Evolutionary conservation across 2,113 vertebrate species (phyloP), one percentile per base, ranked within the genome.

Genomic region (Pedetes capensis): DNA sequence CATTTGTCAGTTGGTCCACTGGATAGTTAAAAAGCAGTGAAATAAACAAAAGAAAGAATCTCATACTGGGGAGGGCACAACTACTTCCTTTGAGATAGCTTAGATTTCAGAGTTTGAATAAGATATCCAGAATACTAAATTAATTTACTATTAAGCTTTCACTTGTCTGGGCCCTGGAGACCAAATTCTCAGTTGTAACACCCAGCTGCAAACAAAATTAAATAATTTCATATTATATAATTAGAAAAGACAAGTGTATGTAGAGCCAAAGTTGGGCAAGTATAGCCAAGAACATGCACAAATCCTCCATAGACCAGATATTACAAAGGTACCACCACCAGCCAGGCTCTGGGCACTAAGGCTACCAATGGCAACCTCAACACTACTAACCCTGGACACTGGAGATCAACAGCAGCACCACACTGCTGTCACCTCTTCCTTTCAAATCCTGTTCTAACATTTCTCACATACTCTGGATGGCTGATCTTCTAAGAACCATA

Each of bases 361-460:
- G 0, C 23, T 49, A 6, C 9, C 23, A 16, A 20, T 49, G 25
- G 25, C 10, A 44, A 27, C 13, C 1, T 32, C 49, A 32, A 3
- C 5, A 3, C 11, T 25, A 1, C 47, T 22, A 7, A 1, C 6
- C 32, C 4, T 51, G 44, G 25, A 3, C 2, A 10, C 2, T 47
- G 8, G 25, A 18, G 32, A 18, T 22, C 63, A 79, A 25, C 59
- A 14, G 12, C 34, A 69, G 13, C 1, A 1, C 6, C 42, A 37
- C 72, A 20, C 17, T 78, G 39, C 18, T 44, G 5, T n/a, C 2
- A 10, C 10, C 2, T 63, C 34, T 44, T 75, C 23, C 49, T 44
- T 64, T 71, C 16, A 59, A 87, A 39, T 6, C 27, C 27, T 29
- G 13, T 27, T 66, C 18, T 27, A 49, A 18, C 23, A 66, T 37